Evolutionary conservation across 2,113 vertebrate genomes (phyloP).

Genomic region (Labrus mixtus): DNA sequence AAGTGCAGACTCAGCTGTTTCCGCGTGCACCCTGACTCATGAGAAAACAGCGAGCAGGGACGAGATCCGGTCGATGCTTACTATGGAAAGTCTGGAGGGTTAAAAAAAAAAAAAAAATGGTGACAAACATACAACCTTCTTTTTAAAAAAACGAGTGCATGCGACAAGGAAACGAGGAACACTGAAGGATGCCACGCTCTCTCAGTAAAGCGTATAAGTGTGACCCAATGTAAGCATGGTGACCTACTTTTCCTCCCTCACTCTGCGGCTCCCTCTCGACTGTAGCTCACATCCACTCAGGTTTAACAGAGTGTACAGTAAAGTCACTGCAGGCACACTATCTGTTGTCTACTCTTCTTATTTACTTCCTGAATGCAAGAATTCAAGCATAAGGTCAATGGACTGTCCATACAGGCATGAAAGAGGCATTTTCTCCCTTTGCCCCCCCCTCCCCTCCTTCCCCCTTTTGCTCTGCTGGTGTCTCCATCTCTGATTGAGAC

Average conservation of each 20-base stretch:
- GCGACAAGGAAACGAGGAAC: slow-evolving; percentile 41
- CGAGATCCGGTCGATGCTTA: background rate
- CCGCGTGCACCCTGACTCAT: background rate
- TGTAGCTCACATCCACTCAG: slow-evolving; percentile 70
- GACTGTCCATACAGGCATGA: slow-evolving; percentile 29
- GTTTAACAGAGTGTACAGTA: slow-evolving; percentile 80
- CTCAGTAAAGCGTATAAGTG: slow-evolving; percentile 66
- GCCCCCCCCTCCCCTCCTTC: background rate
- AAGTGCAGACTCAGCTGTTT: slow-evolving; percentile 48
- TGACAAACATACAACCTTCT: background rate
- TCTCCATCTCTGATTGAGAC: slow-evolving; percentile 54
- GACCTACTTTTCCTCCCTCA: slow-evolving; percentile 82
- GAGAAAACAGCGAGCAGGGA: slow-evolving; percentile 10
- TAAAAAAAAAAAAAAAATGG: slow-evolving; percentile 46
- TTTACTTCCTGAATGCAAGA: slow-evolving; percentile 51
- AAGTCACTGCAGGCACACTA: slow-evolving; percentile 74
- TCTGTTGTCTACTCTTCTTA: slow-evolving; percentile 43
- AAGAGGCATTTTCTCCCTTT: slow-evolving; percentile 2
- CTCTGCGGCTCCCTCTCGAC: slow-evolving; percentile 51
- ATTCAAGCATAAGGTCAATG: slow-evolving; percentile 51
- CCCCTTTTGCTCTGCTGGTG: slow-evolving; percentile 28
- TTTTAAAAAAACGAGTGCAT: slow-evolving; percentile 21
- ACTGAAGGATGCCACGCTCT: slow-evolving; percentile 53
- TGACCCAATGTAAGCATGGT: slow-evolving; percentile 73
- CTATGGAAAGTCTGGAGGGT: background rate